These are phyloP conservation scores for Mesorhabditis belari DNA, from an alignment of 2,888 invertebrate genomes.

Conservation along the genomic window DNA sequence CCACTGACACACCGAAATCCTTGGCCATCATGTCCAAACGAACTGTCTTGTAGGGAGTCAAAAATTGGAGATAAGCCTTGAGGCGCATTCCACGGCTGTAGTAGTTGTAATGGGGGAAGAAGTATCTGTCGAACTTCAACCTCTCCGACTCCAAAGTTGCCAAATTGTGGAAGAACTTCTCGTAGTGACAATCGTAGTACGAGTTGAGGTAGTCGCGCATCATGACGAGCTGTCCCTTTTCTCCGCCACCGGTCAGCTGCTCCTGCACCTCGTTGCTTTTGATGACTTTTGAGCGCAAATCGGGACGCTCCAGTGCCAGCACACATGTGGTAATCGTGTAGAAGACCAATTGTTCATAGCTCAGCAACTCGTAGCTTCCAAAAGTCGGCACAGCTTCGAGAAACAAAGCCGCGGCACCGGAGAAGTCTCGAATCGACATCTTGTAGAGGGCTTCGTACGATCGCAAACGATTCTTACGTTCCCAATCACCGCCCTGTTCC, in stretches of 20 bases:
- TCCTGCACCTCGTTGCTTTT: slow-evolving; percentile 76
- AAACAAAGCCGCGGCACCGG: slow-evolving; percentile 85
- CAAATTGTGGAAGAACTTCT: slow-evolving; percentile 70
- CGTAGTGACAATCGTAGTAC: slow-evolving; percentile 73
- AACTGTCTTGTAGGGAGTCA: slow-evolving; percentile 76
- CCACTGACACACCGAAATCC: slow-evolving; percentile 80
- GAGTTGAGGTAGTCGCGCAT: background rate
- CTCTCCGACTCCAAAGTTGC: slow-evolving; percentile 23
- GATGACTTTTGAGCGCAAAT: slow-evolving; percentile 60
- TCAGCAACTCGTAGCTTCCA: slow-evolving; percentile 96
- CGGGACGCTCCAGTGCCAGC: slow-evolving; percentile 59
- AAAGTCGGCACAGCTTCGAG: slow-evolving; percentile 98
- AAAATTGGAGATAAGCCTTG: slow-evolving; percentile 86
- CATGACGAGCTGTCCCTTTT: slow-evolving; percentile 44
- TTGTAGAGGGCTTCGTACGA: slow-evolving; percentile 92
- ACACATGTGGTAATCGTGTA: slow-evolving; percentile 78
- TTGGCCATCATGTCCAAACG: slow-evolving; percentile 52
- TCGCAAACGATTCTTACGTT: slow-evolving; percentile 80
- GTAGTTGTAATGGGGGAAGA: slow-evolving; percentile 88
- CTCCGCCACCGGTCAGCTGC: slow-evolving; percentile 55
- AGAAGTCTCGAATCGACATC: slow-evolving; percentile 90
- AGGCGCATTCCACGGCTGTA: slow-evolving; percentile 96
- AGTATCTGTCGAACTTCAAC: slow-evolving; percentile 76
- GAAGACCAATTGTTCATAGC: slow-evolving; percentile 76
- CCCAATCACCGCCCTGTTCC: slow-evolving; percentile 88